Conservation (phyloP, 2,113 vertebrate genomes). For the Diphyllodes magnificus region DNA sequence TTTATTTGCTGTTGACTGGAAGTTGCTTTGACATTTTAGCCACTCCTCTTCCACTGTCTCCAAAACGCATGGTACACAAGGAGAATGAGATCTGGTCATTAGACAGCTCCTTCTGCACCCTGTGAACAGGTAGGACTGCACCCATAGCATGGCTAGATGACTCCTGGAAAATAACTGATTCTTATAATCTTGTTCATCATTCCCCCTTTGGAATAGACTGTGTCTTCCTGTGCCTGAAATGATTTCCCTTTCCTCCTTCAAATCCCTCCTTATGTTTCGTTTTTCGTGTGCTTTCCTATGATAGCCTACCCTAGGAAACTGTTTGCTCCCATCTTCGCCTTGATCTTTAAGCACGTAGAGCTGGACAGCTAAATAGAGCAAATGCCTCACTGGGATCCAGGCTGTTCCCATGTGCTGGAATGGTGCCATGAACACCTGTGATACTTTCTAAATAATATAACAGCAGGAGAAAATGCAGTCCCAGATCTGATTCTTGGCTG, state of each 20-base stretch:
- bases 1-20: constrained; percentile 14
- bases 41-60: background rate
- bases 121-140: background rate
- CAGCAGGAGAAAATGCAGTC: background rate
- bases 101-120: background rate
- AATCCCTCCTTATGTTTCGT: background rate
- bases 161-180: background rate
- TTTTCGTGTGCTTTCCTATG: background rate
- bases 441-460: constrained; percentile 16
- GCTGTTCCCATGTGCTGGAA: background rate
- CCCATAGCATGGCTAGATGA: background rate
- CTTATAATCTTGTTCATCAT: background rate
- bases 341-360: background rate
- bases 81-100: background rate
- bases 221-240: background rate
- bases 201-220: background rate
- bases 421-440: background rate
- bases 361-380: constrained; percentile 12
- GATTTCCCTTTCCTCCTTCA: background rate
- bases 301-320: background rate
- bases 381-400: background rate
- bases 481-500: background rate
- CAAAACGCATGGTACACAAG: background rate
- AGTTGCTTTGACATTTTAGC: background rate
- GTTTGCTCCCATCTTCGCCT: background rate